phyloP scores from a whole-genome alignment of 1,140 invertebrate genomes.

The Mactra quadrangularis region DNA sequence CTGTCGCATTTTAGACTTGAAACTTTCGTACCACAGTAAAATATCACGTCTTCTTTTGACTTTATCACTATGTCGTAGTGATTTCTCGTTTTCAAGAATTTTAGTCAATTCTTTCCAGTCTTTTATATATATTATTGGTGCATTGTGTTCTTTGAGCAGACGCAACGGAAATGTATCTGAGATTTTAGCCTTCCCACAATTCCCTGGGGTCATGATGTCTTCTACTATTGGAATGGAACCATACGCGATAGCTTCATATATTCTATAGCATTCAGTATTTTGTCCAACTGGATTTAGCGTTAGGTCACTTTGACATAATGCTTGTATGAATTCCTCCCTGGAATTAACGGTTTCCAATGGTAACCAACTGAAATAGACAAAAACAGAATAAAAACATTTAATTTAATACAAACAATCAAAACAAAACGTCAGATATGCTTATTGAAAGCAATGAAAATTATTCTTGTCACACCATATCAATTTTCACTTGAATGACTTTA shows the following conservation, averaged over 20 bases:
- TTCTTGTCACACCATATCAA: no score
- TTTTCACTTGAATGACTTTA: no score
- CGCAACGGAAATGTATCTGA: slow-evolving; percentile 81
- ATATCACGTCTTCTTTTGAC: slow-evolving; percentile 81
- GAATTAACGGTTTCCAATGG: slow-evolving; percentile 84
- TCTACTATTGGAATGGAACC: slow-evolving; percentile 87
- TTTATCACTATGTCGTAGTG: slow-evolving; percentile 81
- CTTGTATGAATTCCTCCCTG: slow-evolving; percentile 84
- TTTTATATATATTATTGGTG: slow-evolving; percentile 86
- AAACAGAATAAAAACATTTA: no score
- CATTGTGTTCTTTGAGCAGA: slow-evolving; percentile 85
- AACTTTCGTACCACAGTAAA: slow-evolving; percentile 85
- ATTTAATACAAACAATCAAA: no score
- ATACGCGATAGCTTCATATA: slow-evolving; percentile 86
- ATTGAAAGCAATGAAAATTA: no score
- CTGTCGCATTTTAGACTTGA: slow-evolving; percentile 82
- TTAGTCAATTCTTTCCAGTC: slow-evolving; percentile 83
- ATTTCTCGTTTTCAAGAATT: slow-evolving; percentile 83
- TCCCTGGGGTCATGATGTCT: slow-evolving; percentile 84
- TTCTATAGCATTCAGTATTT: slow-evolving; percentile 87
- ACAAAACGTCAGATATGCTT: no score
- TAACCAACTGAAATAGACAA: slow-evolving; percentile 84
- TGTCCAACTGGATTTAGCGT: slow-evolving; percentile 86
- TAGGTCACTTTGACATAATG: slow-evolving; percentile 85
- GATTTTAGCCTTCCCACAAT: slow-evolving; percentile 81